Conservation (phyloP, 1,140 invertebrate genomes). For the Diachasma alloeum region DNA sequence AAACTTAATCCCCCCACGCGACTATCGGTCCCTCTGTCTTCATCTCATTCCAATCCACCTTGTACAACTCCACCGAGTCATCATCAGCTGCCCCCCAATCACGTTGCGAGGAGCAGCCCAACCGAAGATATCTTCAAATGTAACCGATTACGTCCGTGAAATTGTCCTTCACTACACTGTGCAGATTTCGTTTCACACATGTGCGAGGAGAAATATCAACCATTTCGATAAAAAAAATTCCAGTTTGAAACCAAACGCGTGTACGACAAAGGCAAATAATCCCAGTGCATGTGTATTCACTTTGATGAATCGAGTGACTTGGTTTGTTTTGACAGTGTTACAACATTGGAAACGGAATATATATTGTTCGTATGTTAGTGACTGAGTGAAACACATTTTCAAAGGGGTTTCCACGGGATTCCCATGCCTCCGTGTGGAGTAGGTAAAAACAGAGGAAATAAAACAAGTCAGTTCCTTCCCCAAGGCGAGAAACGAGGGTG, state of each 20-base stretch:
- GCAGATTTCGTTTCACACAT: not conserved
- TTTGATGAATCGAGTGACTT: slow-evolving; percentile 12
- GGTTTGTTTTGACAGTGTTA: slow-evolving; percentile 13
- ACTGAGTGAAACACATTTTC: slow-evolving; percentile 5
- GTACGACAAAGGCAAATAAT: not conserved
- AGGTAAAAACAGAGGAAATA: not conserved
- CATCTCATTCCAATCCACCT: not conserved
- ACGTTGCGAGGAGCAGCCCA: slow-evolving; percentile 22
- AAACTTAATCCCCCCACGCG: not conserved
- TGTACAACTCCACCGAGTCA: not conserved
- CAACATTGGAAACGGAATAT: not conserved
- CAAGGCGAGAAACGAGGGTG: not conserved
- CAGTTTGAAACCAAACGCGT: not conserved
- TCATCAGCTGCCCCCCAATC: not conserved
- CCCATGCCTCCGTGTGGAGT: not conserved
- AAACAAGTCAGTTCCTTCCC: not conserved
- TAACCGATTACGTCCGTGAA: not conserved
- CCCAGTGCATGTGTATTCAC: not conserved
- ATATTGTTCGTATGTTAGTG: not conserved
- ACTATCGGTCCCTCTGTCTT: slow-evolving; percentile 15
- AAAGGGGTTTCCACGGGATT: not conserved
- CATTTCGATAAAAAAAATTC: not conserved
- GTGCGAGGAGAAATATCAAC: not conserved
- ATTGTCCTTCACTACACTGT: not conserved
- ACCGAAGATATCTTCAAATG: slow-evolving; percentile 26